Base-by-base conservation (phyloP, 1,140 invertebrate species). In the Pantala flavescens region DNA sequence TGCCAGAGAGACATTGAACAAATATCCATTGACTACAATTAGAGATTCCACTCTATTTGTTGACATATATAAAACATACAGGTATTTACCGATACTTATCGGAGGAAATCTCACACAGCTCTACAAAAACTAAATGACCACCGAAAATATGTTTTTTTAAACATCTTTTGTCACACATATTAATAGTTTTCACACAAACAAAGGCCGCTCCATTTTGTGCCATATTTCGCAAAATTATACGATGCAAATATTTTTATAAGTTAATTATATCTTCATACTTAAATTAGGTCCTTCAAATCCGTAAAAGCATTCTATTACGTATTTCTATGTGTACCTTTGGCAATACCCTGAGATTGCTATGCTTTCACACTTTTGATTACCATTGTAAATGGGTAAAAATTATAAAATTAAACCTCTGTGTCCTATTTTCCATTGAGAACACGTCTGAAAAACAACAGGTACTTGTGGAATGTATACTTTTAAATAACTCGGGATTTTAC, bases 41-140 rank as follows among this genome's bases (percentile, higher is more conserved):
- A 63, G 49, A 63, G 49, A 63, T 63, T 63, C n/a, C 14, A 16
- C 49, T 63, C 49, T 63, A 63, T 19, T 21, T 63, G 49, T 1
- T 63, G 49, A 63, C 49, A 63, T 63, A 63, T 63, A 63, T 63
- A 63, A 63, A 63, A 63, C 49, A 63, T 63, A 63, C 49, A 63
- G 49, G 49, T 63, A 63, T 63, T 63, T 63, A 63, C 49, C 49
- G 49, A 63, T 21, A 19, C 12, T 16, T 19, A 63, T 63, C 49
- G 49, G 49, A 63, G n/a, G 49, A 63, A 63, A 63, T 63, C 49
- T 21, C 49, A 63, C 49, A 63, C 49, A 63, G 12, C n/a, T 63
- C 49, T 63, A 63, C 49, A 63, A 63, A 63, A 63, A 63, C 49
- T 63, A 63, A 63, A 63, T 63, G 49, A 63, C 49, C 49, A 63